phyloP scores from a whole-genome alignment of 2,113 vertebrate species.

The Verasper variegatus region DNA sequence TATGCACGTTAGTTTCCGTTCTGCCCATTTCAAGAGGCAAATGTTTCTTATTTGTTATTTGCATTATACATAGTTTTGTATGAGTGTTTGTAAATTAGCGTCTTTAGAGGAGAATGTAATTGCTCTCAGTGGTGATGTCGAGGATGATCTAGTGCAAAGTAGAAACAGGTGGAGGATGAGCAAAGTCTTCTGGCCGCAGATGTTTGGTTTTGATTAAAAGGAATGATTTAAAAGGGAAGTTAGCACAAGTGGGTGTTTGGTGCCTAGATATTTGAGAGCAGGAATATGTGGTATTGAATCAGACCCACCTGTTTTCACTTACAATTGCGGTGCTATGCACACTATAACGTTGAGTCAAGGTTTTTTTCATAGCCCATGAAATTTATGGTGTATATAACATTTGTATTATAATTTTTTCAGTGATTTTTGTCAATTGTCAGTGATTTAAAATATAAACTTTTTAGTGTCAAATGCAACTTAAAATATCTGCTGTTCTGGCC shows the following conservation, averaged over 20 bases:
- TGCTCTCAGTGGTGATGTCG: neutral
- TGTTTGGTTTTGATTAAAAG: slow-evolving; percentile 24
- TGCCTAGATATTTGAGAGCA: slow-evolving; percentile 33
- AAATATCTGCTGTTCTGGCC: slow-evolving; percentile 9
- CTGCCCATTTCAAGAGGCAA: slow-evolving; percentile 42
- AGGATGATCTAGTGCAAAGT: slow-evolving; percentile 20
- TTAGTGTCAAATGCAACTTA: slow-evolving; percentile 20
- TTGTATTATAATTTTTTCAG: slow-evolving; percentile 44
- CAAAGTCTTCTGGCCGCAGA: neutral
- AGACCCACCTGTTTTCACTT: slow-evolving; percentile 13
- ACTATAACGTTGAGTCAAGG: slow-evolving; percentile 18
- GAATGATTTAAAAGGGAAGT: slow-evolving; percentile 63
- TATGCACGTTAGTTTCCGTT: slow-evolving; percentile 73
- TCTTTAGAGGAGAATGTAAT: neutral
- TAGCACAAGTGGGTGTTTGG: slow-evolving; percentile 4
- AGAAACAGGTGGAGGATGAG: neutral
- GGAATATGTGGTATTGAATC: slow-evolving; percentile 3
- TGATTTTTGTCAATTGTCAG: no score
- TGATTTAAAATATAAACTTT: slow-evolving; percentile 39
- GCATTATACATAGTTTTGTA: slow-evolving; percentile 7
- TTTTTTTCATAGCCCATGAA: slow-evolving; percentile 32
- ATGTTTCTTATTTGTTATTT: slow-evolving; percentile 18
- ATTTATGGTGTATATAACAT: slow-evolving; percentile 47
- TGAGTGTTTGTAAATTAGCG: slow-evolving; percentile 12
- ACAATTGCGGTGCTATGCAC: slow-evolving; percentile 52